phyloP scores from a whole-genome alignment of 2,888 invertebrate genomes.

The Gibbula magus region DNA sequence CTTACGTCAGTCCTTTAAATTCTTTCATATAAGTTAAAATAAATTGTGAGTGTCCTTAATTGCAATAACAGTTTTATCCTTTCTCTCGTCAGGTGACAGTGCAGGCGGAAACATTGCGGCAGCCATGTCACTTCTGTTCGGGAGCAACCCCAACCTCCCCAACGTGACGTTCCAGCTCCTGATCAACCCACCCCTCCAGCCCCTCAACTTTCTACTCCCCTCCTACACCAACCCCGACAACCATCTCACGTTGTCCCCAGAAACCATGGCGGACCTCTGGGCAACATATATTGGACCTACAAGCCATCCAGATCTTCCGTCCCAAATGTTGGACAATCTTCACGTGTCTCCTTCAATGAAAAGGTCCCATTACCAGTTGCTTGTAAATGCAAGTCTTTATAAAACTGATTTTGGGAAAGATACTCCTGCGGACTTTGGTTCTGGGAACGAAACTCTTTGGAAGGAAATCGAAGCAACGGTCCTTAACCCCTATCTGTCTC shows the following conservation, averaged over 20 bases:
- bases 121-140: conserved; percentile 47
- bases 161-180: conserved; percentile 40
- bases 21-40: too few species aligned
- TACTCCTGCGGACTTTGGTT: conserved; percentile 30
- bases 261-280: conserved; percentile 42
- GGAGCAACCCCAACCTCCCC: conserved; percentile 32
- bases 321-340: conserved; percentile 28
- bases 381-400: neutral
- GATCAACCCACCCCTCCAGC: conserved; percentile 49
- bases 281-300: conserved; percentile 36
- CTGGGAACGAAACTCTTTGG: conserved; percentile 3
- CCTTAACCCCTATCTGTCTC: conserved; percentile 57
- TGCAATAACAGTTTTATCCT: too few species aligned
- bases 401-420: conserved; percentile 51
- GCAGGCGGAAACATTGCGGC: conserved; percentile 61
- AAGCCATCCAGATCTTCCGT: neutral
- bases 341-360: conserved; percentile 32
- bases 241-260: conserved; percentile 37
- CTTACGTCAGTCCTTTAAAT: too few species aligned
- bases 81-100: conserved; percentile 51
- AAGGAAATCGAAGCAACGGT: conserved; percentile 27
- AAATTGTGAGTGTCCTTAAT: too few species aligned
- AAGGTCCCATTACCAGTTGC: conserved; percentile 14
- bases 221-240: conserved; percentile 44
- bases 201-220: conserved; percentile 68